phyloP scores from a whole-genome alignment of 1,140 invertebrate genomes.

The Uloborus diversus region DNA sequence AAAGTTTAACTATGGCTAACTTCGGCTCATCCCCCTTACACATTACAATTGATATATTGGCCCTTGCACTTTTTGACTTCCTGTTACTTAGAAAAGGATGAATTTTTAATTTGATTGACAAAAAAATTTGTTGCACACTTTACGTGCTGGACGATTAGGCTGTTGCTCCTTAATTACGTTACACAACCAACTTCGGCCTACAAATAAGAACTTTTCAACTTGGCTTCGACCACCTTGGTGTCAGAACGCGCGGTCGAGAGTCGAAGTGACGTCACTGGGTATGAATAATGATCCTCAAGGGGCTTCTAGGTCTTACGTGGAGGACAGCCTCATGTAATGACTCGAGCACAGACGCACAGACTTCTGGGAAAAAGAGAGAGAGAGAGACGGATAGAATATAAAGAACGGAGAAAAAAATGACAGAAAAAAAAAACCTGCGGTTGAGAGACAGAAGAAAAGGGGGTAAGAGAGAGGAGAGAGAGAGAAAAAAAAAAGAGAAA shows the following conservation, averaged over 20 bases:
- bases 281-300: constrained; percentile 45
- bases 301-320: constrained; percentile 35
- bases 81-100: too few species aligned
- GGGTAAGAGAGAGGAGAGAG: constrained; percentile 8
- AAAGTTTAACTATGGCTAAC: too few species aligned
- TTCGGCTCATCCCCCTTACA: too few species aligned
- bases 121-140: too few species aligned
- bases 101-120: too few species aligned
- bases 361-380: constrained; percentile 6
- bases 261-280: constrained; percentile 28
- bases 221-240: not conserved
- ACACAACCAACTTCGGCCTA: not conserved
- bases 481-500: constrained; percentile 20
- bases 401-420: constrained; percentile 6
- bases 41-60: too few species aligned
- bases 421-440: too few species aligned
- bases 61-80: too few species aligned
- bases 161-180: too few species aligned
- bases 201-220: constrained; percentile 14
- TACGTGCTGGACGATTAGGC: too few species aligned
- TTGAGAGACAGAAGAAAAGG: constrained; percentile 5
- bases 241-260: constrained; percentile 5
- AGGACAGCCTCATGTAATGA: constrained; percentile 35
- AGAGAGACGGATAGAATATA: not conserved
- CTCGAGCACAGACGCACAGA: not conserved